Conservation (phyloP, 2,113 vertebrate genomes). For the Corvus cornix region DNA sequence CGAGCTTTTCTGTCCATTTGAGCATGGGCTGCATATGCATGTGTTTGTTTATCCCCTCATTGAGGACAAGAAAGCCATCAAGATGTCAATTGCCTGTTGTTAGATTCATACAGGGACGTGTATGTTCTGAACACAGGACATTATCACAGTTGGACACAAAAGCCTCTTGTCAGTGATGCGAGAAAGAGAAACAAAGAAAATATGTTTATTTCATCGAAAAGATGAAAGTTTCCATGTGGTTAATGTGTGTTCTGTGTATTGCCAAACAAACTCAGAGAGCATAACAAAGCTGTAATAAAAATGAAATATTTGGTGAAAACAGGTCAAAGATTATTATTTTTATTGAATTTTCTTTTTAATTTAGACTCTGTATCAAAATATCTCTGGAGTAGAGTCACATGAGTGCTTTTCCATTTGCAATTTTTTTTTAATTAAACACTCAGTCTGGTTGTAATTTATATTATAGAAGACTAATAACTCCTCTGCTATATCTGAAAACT, state of each 20-base stretch:
- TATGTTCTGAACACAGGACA: constrained; percentile 24
- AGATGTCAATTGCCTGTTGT: constrained; percentile 36
- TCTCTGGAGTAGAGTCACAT: background rate
- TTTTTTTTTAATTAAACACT: constrained; percentile 36
- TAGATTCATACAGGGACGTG: constrained; percentile 9
- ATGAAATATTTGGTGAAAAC: constrained; percentile 11
- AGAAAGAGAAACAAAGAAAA: constrained; percentile 43
- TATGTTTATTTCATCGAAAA: constrained; percentile 28
- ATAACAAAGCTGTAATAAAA: background rate
- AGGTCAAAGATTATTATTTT: constrained; percentile 13
- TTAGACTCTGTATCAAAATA: background rate
- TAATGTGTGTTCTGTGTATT: background rate
- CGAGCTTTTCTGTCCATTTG: background rate
- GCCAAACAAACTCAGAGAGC: background rate
- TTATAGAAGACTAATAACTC: constrained; percentile 31
- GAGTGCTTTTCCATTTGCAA: background rate
- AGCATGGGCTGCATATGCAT: background rate
- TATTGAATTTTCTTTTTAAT: constrained; percentile 16
- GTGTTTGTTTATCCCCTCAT: constrained; percentile 28
- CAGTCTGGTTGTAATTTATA: constrained; percentile 9
- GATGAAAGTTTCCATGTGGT: constrained; percentile 12
- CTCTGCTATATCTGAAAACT: constrained; percentile 2
- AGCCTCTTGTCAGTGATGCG: constrained; percentile 14
- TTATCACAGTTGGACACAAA: constrained; percentile 63
- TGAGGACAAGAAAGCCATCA: constrained; percentile 21